Evolutionary conservation across 2,797 vertebrate species (phyloP).

Genomic region (Cichlasoma orientale): DNA sequence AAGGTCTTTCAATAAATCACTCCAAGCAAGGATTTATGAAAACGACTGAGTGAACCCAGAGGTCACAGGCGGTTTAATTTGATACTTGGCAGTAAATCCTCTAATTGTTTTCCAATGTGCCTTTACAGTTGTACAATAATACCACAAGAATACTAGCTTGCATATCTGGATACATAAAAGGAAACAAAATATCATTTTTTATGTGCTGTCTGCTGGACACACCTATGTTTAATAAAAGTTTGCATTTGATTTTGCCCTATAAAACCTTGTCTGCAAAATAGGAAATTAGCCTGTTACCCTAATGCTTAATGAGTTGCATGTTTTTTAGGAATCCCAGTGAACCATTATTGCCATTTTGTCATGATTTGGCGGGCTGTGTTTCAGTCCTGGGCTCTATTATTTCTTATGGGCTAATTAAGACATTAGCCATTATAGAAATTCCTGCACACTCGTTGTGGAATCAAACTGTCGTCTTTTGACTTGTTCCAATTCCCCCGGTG

Average conservation of each 20-base stretch:
- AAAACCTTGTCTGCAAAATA: constrained; percentile 79
- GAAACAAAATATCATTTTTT: constrained; percentile 81
- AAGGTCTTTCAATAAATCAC: constrained; percentile 80
- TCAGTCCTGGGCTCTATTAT: constrained; percentile 81
- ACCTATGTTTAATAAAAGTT: constrained; percentile 81
- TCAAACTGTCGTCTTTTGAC: constrained; percentile 67
- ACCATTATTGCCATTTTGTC: constrained; percentile 78
- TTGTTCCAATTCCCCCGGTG: constrained; percentile 70
- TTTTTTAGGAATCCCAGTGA: constrained; percentile 73
- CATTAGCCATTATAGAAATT: constrained; percentile 82
- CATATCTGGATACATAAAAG: constrained; percentile 80
- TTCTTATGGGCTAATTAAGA: constrained; percentile 86
- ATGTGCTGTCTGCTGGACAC: constrained; percentile 81
- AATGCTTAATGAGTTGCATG: constrained; percentile 77
- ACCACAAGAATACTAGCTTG: constrained; percentile 78
- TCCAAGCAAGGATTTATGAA: constrained; percentile 78
- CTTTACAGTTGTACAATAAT: constrained; percentile 79
- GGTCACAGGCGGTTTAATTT: constrained; percentile 82
- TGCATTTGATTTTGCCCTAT: constrained; percentile 72
- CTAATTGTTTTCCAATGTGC: constrained; percentile 80
- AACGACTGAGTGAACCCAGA: constrained; percentile 76
- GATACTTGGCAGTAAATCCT: constrained; percentile 79
- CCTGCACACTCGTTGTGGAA: constrained; percentile 69
- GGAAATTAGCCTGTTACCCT: constrained; percentile 79
- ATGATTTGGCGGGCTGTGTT: constrained; percentile 77